These are phyloP conservation scores for Thamnophis sirtalis DNA, from an alignment of 2,113 vertebrate genomes.

Conservation along the genomic window DNA sequence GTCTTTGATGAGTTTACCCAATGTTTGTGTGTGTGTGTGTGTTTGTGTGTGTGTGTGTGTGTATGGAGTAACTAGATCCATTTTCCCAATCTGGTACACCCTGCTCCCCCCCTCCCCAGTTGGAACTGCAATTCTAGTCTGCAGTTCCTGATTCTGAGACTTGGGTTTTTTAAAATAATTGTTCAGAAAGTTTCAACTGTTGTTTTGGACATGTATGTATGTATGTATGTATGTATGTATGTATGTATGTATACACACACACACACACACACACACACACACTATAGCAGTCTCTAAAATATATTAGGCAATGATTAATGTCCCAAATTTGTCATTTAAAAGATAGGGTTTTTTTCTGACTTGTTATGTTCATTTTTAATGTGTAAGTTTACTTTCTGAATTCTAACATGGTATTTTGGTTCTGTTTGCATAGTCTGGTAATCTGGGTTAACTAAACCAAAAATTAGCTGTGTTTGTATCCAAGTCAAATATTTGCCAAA, in stretches of 20 bases:
- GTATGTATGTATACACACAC: too few species aligned
- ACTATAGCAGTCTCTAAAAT: not conserved
- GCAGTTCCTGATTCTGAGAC: not conserved
- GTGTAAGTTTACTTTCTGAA: not conserved
- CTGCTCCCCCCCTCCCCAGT: not conserved
- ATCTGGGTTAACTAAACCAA: not conserved
- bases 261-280: not conserved
- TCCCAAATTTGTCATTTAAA: not conserved
- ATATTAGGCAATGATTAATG: not conserved
- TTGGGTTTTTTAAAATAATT: not conserved
- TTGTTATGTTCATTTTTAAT: not conserved
- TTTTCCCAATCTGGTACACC: not conserved
- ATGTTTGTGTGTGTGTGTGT: too few species aligned
- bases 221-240: too few species aligned
- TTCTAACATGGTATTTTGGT: not conserved
- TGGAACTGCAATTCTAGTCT: not conserved
- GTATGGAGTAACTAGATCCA: not conserved
- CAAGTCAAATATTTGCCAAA: not conserved
- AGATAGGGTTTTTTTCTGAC: not conserved
- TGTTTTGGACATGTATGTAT: too few species aligned
- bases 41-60: too few species aligned
- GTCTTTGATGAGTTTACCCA: not conserved
- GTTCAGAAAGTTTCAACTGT: not conserved
- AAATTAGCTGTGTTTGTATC: not conserved
- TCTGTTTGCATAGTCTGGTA: not conserved